A percentile compares a stretch with the other conserved stretches of the same genome.
Conservation (phyloP, 1,140 invertebrate species). For the Drosophila quadrilineata region DNA sequence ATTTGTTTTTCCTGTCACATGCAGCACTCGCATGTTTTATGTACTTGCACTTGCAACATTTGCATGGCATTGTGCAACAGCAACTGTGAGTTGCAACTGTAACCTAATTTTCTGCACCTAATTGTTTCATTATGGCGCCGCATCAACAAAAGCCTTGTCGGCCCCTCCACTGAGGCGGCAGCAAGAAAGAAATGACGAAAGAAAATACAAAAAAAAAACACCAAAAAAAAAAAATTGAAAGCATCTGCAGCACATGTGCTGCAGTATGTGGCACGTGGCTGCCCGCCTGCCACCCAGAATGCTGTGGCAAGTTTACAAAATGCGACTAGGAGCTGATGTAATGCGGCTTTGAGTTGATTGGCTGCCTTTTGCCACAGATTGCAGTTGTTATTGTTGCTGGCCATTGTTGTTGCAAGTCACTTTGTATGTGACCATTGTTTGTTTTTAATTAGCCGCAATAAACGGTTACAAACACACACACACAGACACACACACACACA, state of each 20-base stretch:
- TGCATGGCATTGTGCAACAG: conserved; percentile 73
- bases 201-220: no score
- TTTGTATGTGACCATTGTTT: conserved; percentile 72
- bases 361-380: conserved; percentile 23
- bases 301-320: conserved; percentile 47
- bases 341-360: conserved; percentile 25
- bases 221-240: no score
- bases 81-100: conserved; percentile 61
- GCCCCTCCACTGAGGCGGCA: conserved; percentile 24
- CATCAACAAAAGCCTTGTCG: conserved; percentile 64
- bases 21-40: conserved; percentile 56
- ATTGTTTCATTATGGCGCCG: conserved; percentile 78
- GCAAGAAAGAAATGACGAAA: conserved; percentile 59
- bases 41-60: conserved; percentile 70
- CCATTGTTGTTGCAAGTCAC: conserved; percentile 64
- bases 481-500: conserved; percentile 19
- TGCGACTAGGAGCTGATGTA: conserved; percentile 1
- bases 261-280: background rate
- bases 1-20: conserved; percentile 32
- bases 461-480: conserved; percentile 58
- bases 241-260: background rate
- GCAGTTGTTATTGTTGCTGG: conserved; percentile 48
- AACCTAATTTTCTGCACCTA: conserved; percentile 76
- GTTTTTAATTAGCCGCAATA: conserved; percentile 79
- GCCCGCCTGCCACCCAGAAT: background rate